Conservation (phyloP, 2,113 vertebrate species). For the Hepsetus odoe region DNA sequence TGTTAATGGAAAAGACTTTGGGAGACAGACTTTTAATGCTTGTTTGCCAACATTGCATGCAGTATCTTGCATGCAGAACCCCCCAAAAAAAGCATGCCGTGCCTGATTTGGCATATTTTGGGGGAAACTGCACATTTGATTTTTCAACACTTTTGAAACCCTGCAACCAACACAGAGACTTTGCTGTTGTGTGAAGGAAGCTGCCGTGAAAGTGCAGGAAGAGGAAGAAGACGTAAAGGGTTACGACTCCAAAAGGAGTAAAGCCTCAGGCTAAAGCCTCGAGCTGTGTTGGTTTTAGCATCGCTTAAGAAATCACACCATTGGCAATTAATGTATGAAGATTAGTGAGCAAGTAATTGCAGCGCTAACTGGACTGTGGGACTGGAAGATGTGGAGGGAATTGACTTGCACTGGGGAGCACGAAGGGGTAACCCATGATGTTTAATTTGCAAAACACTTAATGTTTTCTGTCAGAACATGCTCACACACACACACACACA, state of each 20-base stretch:
- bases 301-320: not conserved
- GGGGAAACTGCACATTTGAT: too few species aligned
- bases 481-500: constrained; percentile 24
- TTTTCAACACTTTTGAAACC: too few species aligned
- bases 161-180: not conserved
- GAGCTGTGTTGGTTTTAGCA: not conserved
- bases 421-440: not conserved
- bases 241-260: not conserved
- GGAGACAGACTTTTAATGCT: too few species aligned
- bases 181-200: not conserved
- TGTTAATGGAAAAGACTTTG: too few species aligned
- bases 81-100: too few species aligned
- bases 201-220: not conserved
- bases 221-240: not conserved
- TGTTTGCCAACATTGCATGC: too few species aligned
- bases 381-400: not conserved
- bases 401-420: not conserved
- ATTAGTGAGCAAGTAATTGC: not conserved
- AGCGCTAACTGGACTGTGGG: not conserved
- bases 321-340: not conserved
- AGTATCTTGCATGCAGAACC: too few species aligned
- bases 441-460: not conserved
- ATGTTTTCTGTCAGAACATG: not conserved
- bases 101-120: too few species aligned
- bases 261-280: not conserved